phyloP scores from a whole-genome alignment of 1,140 invertebrate genomes.

The Drosophila mauritiana region DNA sequence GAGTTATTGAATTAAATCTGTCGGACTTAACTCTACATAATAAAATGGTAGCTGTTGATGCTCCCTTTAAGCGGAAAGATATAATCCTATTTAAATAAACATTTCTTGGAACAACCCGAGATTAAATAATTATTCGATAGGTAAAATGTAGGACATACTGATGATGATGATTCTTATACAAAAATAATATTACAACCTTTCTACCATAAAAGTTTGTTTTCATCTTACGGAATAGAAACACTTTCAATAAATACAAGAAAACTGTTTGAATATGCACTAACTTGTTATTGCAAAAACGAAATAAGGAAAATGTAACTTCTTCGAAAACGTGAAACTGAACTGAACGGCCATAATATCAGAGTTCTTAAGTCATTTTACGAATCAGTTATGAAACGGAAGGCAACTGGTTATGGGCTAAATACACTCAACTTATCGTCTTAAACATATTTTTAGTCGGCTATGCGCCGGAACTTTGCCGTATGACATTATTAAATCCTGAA shows the following conservation, averaged over 20 bases:
- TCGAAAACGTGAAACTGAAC: neutral
- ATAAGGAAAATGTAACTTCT: neutral
- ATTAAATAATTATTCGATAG: too few relatives aligned
- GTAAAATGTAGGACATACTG: too few relatives aligned
- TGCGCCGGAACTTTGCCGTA: conserved; percentile 21
- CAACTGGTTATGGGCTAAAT: conserved; percentile 12
- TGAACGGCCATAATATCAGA: neutral
- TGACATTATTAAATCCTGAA: conserved; percentile 46
- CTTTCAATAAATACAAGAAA: neutral
- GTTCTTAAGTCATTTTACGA: neutral
- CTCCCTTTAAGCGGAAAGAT: too few relatives aligned
- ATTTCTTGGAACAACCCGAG: too few relatives aligned
- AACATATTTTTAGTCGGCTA: conserved; percentile 10
- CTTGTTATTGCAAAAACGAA: neutral
- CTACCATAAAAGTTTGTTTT: too few relatives aligned
- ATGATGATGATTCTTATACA: too few relatives aligned
- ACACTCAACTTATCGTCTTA: conserved; percentile 5
- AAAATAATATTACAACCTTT: too few relatives aligned
- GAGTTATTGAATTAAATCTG: too few relatives aligned
- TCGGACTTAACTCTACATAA: too few relatives aligned
- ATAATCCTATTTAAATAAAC: too few relatives aligned
- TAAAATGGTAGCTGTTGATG: too few relatives aligned
- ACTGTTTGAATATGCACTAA: neutral
- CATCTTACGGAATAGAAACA: neutral
- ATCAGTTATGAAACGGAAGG: conserved; percentile 15